phyloP scores from a whole-genome alignment of 2,113 vertebrate genomes.

The Tupaia tana region DNA sequence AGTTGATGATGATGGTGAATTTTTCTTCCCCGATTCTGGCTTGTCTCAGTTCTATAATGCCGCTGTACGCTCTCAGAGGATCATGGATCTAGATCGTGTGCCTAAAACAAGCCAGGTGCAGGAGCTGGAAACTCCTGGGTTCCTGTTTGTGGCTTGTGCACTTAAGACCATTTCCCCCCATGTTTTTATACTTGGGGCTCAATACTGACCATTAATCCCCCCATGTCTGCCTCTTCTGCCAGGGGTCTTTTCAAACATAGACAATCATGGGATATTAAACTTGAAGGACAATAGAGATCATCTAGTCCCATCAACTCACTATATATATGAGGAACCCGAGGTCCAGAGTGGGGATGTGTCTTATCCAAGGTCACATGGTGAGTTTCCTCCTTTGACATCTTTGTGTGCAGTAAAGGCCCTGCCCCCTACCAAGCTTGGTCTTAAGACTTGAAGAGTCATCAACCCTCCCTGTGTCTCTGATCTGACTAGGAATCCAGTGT shows the following conservation, averaged over 20 bases:
- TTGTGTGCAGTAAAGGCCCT: constrained; percentile 43
- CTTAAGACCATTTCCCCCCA: not conserved
- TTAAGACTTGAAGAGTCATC: not conserved
- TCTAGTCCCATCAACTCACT: constrained; percentile 81
- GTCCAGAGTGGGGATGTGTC: constrained; percentile 81
- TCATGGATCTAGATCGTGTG: not conserved
- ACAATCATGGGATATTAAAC: constrained; percentile 83
- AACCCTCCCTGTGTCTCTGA: not conserved
- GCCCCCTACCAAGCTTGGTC: not conserved
- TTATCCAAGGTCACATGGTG: constrained; percentile 81
- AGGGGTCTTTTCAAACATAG: constrained; percentile 83
- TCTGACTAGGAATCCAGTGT: not conserved
- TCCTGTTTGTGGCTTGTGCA: not conserved
- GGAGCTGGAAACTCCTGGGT: not conserved
- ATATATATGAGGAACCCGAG: constrained; percentile 82
- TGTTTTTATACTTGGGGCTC: constrained; percentile 47
- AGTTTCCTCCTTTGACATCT: constrained; percentile 72
- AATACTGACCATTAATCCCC: constrained; percentile 70
- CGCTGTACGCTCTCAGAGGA: not conserved
- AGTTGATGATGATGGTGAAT: not conserved
- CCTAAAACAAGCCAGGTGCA: not conserved
- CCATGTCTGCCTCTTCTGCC: constrained; percentile 78
- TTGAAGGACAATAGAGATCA: constrained; percentile 83
- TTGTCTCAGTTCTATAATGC: not conserved
- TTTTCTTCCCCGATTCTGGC: not conserved